Evolutionary conservation across 2,797 vertebrate species (phyloP).

Genomic region (Eulemur albifrons): DNA sequence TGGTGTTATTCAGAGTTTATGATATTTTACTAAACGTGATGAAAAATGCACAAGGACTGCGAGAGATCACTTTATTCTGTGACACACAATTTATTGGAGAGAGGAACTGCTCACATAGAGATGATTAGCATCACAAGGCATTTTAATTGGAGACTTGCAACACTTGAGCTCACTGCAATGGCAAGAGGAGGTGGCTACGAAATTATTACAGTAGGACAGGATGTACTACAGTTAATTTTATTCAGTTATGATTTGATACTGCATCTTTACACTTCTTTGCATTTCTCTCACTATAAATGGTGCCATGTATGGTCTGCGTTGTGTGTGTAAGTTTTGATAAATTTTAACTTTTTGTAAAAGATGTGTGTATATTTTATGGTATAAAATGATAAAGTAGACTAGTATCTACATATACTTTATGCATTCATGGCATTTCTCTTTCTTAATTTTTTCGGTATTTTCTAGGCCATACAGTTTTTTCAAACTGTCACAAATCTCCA

Average conservation of each 20-base stretch:
- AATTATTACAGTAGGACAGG: not conserved
- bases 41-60: not conserved
- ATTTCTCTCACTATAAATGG: too few relatives aligned
- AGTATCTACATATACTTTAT: not conserved
- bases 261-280: too few relatives aligned
- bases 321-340: not conserved
- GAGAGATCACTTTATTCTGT: not conserved
- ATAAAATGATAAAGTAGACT: not conserved
- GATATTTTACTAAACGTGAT: not conserved
- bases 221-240: not conserved
- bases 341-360: not conserved
- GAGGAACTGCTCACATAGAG: not conserved
- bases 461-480: not conserved
- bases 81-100: not conserved
- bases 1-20: not conserved
- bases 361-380: not conserved
- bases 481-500: not conserved
- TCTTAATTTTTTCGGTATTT: not conserved
- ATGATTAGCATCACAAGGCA: not conserved
- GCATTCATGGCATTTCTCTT: not conserved
- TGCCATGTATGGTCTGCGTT: not conserved
- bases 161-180: not conserved
- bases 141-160: not conserved
- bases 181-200: not conserved
- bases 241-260: not conserved